Base-by-base conservation (phyloP, 2,113 vertebrate species). In the Callocephalon fimbriatum region DNA sequence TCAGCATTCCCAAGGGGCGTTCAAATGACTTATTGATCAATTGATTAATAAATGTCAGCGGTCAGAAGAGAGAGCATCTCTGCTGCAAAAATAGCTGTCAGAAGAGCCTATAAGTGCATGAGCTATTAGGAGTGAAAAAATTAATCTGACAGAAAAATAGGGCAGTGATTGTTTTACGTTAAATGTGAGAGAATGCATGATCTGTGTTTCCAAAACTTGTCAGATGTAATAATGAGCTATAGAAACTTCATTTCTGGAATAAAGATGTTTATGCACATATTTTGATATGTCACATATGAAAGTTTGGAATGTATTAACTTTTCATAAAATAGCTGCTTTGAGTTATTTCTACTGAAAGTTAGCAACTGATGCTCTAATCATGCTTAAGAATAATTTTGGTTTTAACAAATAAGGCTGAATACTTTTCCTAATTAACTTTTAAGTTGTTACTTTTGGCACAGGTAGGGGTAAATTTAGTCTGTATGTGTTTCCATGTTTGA, bases 21-120 rank as follows among this genome's bases (percentile, higher is more conserved):
- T 98, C 96, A 96, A 98, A 99, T 98, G 98, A 98, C 98, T 96
- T 98, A 98, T 98, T 98, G 98, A 99, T 98, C 98, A 95, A 93
- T 97, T 96, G 96, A 98, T 98, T 99, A 98, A 98, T 98, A 97
- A 98, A 96, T 95, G 95, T 97, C 97, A 97, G 97, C 13, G 7
- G 96, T 92, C 72, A 95, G 96, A 91, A 93, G 94, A 96, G 97
- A 98, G 97, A 98, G 98, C 96, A 97, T 93, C 98, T 89, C 79
- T 85, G 86, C 83, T 87, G 86, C 83, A 95, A 95, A 90, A 91
- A 91, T 75, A 95, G 73, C 95, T 97, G 94, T 90, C 95, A 92
- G 74, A 95, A 94, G 68, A 96, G 74, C 82, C 76, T 20, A 3
- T 95, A 95, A 97, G 92, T 94, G 95, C 92, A 67, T 62, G 76